These are phyloP conservation scores for Drosophila tsacasi DNA, from an alignment of 1,140 invertebrate genomes.

Conservation along the genomic window DNA sequence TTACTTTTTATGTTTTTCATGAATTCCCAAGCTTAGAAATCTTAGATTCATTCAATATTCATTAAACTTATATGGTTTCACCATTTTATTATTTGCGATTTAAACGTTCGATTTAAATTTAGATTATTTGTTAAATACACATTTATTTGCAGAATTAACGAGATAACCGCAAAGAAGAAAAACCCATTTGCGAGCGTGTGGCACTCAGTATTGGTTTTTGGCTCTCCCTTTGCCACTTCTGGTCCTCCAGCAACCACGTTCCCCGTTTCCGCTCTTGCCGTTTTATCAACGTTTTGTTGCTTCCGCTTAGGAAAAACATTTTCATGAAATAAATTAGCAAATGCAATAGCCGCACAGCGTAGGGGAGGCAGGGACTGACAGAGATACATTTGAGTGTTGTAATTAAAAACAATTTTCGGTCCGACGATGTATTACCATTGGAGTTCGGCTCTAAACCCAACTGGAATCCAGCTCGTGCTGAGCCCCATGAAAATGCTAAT, in stretches of 20 bases:
- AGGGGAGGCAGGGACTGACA: neutral
- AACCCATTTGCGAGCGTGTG: no score
- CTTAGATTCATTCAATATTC: neutral
- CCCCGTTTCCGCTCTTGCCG: conserved; percentile 27
- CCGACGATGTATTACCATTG: conserved; percentile 22
- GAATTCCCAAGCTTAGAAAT: neutral
- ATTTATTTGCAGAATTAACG: neutral
- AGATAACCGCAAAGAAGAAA: neutral
- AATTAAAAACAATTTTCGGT: conserved; percentile 47
- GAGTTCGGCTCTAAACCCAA: conserved; percentile 4
- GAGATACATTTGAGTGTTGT: conserved; percentile 36
- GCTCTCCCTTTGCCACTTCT: neutral
- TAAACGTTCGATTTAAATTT: neutral
- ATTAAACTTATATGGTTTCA: neutral
- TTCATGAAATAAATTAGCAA: conserved; percentile 43
- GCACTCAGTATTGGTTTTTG: neutral
- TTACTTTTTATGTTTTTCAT: neutral
- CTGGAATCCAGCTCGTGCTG: conserved; percentile 24
- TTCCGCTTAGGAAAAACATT: conserved; percentile 54
- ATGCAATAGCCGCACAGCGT: conserved; percentile 3
- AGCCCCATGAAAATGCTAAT: conserved; percentile 54
- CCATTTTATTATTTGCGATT: neutral
- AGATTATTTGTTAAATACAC: neutral
- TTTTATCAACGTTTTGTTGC: conserved; percentile 47
- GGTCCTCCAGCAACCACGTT: conserved; percentile 23